These are phyloP conservation scores for Callocephalon fimbriatum DNA, from an alignment of 2,113 vertebrate species.

Conservation along the genomic window DNA sequence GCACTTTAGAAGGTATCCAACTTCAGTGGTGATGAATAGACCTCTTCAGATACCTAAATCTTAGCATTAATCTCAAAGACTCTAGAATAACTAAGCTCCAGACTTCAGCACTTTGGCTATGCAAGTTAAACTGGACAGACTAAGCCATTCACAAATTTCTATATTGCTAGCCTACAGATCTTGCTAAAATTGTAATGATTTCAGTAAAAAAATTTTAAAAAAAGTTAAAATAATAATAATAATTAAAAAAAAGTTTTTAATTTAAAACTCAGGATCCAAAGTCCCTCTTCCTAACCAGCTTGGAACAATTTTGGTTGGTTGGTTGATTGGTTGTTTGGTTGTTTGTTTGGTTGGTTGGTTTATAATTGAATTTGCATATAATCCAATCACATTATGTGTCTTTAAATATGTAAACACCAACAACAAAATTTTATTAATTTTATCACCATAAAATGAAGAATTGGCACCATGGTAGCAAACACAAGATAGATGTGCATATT, in stretches of 20 bases:
- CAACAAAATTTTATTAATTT: constrained; percentile 4
- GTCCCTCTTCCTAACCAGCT: neutral
- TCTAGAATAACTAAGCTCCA: neutral
- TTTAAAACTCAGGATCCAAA: neutral
- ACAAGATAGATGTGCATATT: neutral
- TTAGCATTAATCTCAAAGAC: neutral
- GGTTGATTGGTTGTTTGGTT: neutral
- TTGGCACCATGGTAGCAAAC: neutral
- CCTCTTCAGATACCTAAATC: neutral
- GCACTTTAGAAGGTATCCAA: neutral
- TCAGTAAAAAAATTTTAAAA: neutral
- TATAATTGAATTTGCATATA: neutral
- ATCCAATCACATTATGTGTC: neutral
- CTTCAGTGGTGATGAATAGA: neutral
- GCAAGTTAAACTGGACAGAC: neutral
- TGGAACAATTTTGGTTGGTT: neutral
- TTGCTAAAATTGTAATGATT: neutral
- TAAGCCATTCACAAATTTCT: neutral
- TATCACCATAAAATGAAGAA: constrained; percentile 9
- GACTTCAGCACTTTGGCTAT: neutral
- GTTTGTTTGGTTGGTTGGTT: neutral
- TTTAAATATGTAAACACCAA: constrained; percentile 25
- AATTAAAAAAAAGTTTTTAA: neutral
- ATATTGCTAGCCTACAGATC: neutral
- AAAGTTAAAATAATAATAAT: neutral